Conservation (phyloP, 2,888 invertebrate species). For the Malachius bipustulatus region DNA sequence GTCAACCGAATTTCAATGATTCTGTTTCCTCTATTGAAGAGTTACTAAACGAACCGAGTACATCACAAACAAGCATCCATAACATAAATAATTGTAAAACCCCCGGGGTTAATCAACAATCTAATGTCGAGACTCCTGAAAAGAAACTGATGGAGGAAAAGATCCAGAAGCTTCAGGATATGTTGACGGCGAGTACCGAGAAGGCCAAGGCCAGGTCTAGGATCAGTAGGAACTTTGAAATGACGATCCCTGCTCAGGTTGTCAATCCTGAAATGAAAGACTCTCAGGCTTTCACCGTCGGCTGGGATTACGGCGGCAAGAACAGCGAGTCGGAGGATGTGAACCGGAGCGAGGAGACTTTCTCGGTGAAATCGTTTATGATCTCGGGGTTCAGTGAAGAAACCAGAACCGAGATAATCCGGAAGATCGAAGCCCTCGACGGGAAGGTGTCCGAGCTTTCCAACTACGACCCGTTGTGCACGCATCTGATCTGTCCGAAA, state of each 20-base stretch:
- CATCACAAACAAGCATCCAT: no score
- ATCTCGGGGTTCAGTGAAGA: constrained; percentile 32
- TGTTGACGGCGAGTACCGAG: constrained; percentile 38
- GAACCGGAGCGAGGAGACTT: no score
- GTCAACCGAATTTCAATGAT: no score
- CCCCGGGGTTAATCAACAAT: no score
- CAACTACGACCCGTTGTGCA: constrained; percentile 43
- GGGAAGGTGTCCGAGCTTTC: constrained; percentile 47
- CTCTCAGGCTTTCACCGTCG: constrained; percentile 54
- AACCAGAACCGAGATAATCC: no score
- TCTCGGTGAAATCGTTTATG: constrained; percentile 29
- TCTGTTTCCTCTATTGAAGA: no score
- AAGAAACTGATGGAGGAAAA: no score
- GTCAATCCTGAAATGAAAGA: constrained; percentile 29
- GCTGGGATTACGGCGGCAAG: constrained; percentile 53
- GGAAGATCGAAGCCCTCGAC: constrained; percentile 37
- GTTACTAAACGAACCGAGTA: no score
- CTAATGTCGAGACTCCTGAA: no score
- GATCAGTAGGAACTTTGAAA: no score
- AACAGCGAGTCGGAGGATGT: constrained; percentile 11
- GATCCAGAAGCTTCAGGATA: no score
- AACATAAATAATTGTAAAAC: no score
- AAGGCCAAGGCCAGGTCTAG: constrained; percentile 22
- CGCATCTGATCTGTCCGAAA: constrained; percentile 67
- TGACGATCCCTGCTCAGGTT: constrained; percentile 27